A percentile compares a stretch with the other conserved stretches of the same genome.
phyloP scores from a whole-genome alignment of 37 sponge, comb jelly and placozoan genomes.

The Cladorhizidae sp. region DNA sequence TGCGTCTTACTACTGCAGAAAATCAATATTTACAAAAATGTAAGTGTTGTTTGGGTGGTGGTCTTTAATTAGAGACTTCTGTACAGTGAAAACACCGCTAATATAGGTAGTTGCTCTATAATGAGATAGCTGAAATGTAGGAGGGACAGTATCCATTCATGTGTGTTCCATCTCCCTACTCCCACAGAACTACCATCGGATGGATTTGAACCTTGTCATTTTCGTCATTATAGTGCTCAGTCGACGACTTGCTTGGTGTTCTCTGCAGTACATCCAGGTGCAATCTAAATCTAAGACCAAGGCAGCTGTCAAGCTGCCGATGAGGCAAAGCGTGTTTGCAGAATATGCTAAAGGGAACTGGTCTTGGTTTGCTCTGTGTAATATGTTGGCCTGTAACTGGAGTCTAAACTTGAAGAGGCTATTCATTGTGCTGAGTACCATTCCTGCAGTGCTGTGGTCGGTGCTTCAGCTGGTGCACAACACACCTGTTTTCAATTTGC shows the following conservation, averaged over 20 bases:
- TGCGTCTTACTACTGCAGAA: constrained; percentile 59
- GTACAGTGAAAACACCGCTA: background rate
- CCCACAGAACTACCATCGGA: constrained; percentile 53
- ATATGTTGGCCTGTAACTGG: background rate
- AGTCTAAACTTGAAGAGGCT: constrained; percentile 8
- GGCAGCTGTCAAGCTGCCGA: background rate
- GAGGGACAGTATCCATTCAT: no score
- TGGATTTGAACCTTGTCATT: constrained; percentile 65
- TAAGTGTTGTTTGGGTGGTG: constrained; percentile 38
- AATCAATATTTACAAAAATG: constrained; percentile 79
- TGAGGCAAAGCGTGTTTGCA: background rate
- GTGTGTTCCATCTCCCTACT: background rate
- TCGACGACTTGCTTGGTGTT: constrained; percentile 58
- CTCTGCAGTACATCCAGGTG: constrained; percentile 27
- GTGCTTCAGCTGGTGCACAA: constrained; percentile 46
- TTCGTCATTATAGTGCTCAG: constrained; percentile 54
- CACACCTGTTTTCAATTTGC: constrained; percentile 71
- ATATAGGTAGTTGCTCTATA: background rate
- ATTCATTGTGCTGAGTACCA: constrained; percentile 18
- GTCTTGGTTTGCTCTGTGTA: background rate
- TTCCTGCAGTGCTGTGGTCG: constrained; percentile 45
- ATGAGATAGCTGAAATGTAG: background rate
- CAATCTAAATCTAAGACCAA: background rate
- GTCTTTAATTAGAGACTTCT: constrained; percentile 29
- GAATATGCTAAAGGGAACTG: background rate